These are phyloP conservation scores for Crax fasciolata DNA, from an alignment of 2,797 vertebrate species.

Conservation along the genomic window DNA sequence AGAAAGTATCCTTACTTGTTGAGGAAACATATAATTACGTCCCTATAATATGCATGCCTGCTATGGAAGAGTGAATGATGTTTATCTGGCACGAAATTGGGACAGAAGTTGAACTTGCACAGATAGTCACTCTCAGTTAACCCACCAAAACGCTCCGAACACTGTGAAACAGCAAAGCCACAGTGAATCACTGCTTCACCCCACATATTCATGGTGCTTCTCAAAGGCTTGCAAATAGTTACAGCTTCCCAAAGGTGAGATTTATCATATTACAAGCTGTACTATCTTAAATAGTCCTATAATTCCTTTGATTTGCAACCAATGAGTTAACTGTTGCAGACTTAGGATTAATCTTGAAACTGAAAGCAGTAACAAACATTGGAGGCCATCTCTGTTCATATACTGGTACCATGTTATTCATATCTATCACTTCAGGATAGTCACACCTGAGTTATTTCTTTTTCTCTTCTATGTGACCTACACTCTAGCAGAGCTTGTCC, in stretches of 20 bases:
- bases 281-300: neutral
- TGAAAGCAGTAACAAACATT: neutral
- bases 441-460: neutral
- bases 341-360: neutral
- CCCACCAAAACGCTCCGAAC: neutral
- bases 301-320: neutral
- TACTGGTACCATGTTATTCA: neutral
- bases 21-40: neutral
- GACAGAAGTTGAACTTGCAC: neutral
- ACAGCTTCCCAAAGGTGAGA: neutral
- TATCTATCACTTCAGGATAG: neutral
- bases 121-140: neutral
- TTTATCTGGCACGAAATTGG: neutral
- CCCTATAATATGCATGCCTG: neutral
- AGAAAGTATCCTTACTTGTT: neutral
- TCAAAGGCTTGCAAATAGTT: neutral
- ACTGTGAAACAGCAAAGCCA: fast-evolving
- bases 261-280: neutral
- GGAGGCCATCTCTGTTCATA: neutral
- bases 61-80: neutral
- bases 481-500: neutral
- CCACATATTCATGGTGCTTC: neutral
- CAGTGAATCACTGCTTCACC: fast-evolving
- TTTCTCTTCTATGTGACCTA: neutral
- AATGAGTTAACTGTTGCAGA: neutral